Conservation (phyloP, 53 echinoderm and acorn worm genomes). For the Temnopleurus reevesii region DNA sequence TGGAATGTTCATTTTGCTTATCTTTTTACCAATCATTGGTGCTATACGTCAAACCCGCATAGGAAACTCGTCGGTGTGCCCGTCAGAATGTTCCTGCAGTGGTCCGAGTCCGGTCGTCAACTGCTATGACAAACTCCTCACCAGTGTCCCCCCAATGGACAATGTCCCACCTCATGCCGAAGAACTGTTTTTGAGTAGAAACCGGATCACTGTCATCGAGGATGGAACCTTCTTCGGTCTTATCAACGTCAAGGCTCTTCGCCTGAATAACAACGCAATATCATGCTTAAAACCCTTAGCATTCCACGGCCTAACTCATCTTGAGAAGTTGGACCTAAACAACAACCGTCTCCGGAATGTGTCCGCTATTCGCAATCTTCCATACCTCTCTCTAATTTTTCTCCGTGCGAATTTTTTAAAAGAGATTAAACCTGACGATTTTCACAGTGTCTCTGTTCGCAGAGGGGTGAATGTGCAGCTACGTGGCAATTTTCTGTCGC, state of each 20-base stretch:
- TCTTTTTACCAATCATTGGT: too few species aligned
- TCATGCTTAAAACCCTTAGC: background rate
- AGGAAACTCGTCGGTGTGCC: too few species aligned
- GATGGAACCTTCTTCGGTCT: background rate
- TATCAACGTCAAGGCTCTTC: background rate
- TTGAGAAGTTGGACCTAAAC: background rate
- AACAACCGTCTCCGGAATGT: background rate
- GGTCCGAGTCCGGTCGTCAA: too few species aligned
- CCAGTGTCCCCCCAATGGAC: too few species aligned
- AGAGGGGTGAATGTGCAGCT: background rate
- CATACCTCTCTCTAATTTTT: background rate
- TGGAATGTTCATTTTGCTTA: too few species aligned
- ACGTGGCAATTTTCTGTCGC: background rate
- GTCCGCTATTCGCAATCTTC: background rate
- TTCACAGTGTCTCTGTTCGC: background rate
- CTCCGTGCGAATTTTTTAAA: background rate
- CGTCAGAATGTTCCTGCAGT: too few species aligned
- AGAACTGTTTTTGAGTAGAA: background rate
- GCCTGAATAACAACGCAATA: background rate
- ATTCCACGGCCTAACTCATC: background rate
- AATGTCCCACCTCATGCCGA: too few species aligned
- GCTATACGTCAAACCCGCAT: too few species aligned
- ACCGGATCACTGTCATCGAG: background rate
- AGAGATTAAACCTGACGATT: background rate
- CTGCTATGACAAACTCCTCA: too few species aligned